Base-by-base conservation (phyloP, 1,140 invertebrate species). In the Lordiphosa clarofinis region DNA sequence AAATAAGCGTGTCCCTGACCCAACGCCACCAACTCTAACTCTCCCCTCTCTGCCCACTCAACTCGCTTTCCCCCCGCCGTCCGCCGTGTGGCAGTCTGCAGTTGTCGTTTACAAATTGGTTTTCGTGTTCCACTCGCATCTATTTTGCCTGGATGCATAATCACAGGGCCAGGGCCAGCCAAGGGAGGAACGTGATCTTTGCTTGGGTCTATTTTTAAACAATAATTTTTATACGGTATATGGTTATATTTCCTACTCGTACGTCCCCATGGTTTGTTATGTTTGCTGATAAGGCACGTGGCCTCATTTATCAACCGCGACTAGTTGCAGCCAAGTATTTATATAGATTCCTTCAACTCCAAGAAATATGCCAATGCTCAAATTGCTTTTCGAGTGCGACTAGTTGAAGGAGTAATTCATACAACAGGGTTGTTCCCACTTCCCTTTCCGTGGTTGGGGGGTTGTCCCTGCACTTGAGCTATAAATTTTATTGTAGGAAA, bases 41-140 rank as follows among this genome's bases (percentile, higher is more conserved):
- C 24, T 15, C 35, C 31, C 10, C 7, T 8, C 3, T 9, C 33
- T n/a, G 7, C 24, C 12, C 12, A n/a, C 43, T 35, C 31, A 19
- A 21, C 21, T 53, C 37, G 49, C 44, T 5, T 19, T 35, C 13
- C 49, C 35, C 36, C n/a, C 35, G n/a, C 15, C 13, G 1, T 38
- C 21, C 28, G n/a, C 15, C 42, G 10, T 50, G 49, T 24, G 43
- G 46, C 58, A 50, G 59, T 57, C 56, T 76, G 76, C 69, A 73
- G 70, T 78, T 84, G 78, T 84, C 73, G 69, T 84, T 82, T 84
- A 82, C 79, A 82, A 82, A 82, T 82, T 82, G 78, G 54, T 84
- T 82, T 82, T 84, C 78, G 78, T 82, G 78, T 82, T 84, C 69
- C 50, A 48, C 73, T 62, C 60, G 56, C 79, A 82, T 82, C 68